phyloP scores from a whole-genome alignment of 2,113 vertebrate genomes.

The Ovis canadensis region DNA sequence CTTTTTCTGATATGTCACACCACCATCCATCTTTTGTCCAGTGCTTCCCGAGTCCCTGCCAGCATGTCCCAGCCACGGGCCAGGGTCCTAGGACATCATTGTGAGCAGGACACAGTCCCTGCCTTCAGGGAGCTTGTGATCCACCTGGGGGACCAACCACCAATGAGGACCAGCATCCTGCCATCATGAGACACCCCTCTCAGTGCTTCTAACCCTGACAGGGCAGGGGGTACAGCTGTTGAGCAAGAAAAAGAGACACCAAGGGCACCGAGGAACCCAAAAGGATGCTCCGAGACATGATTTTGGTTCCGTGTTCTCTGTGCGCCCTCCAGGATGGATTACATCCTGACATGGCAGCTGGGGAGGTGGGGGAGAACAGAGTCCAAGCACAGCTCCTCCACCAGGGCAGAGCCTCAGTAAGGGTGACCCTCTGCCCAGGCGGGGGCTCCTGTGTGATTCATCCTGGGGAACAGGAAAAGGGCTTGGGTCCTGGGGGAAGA shows the following conservation, averaged over 20 bases:
- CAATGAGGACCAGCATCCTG: not conserved
- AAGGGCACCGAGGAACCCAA: accelerated
- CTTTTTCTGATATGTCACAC: too few relatives aligned
- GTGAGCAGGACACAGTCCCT: not conserved
- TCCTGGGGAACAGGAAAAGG: not conserved
- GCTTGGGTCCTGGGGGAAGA: not conserved
- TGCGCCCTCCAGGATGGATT: not conserved
- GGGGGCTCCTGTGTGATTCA: not conserved
- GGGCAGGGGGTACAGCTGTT: not conserved
- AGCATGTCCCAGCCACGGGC: accelerated
- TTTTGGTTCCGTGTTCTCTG: not conserved
- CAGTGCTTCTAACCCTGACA: not conserved
- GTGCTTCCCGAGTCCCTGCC: accelerated
- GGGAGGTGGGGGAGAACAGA: not conserved
- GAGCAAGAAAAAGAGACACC: not conserved
- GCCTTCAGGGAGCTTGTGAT: not conserved
- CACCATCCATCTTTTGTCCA: not conserved
- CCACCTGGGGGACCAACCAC: accelerated
- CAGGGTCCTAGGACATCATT: accelerated
- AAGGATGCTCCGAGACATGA: accelerated
- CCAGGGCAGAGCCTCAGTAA: not conserved
- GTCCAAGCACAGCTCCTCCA: accelerated
- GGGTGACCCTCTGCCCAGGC: too few relatives aligned
- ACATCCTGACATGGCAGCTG: too few relatives aligned
- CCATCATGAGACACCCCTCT: accelerated